Evolutionary conservation across 1,140 invertebrate species (phyloP).

Genomic region (Eumeta japonica): DNA sequence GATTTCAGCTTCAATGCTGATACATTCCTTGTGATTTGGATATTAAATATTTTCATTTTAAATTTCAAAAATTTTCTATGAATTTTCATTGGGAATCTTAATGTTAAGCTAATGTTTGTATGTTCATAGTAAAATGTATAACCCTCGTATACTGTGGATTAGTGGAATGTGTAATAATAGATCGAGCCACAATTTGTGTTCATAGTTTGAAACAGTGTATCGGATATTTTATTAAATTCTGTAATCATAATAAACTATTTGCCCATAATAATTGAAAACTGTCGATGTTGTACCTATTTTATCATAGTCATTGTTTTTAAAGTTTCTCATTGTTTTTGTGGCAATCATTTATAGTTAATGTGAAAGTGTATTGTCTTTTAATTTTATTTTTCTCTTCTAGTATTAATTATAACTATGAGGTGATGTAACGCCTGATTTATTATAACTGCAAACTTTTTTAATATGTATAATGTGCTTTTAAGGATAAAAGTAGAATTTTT

Average conservation of each 20-base stretch:
- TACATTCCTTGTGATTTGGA: background rate
- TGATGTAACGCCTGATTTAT: background rate
- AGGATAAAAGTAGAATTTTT: background rate
- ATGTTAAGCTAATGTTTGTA: slow-evolving; percentile 29
- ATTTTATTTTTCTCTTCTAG: background rate
- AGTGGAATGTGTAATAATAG: slow-evolving; percentile 37
- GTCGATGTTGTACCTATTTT: slow-evolving; percentile 15
- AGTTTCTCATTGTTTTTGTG: background rate
- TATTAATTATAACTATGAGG: background rate
- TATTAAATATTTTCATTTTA: slow-evolving; percentile 17
- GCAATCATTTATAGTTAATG: background rate
- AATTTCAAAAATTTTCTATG: slow-evolving; percentile 22
- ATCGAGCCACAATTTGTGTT: slow-evolving; percentile 51
- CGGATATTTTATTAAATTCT: slow-evolving; percentile 29
- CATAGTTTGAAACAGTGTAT: slow-evolving; percentile 43
- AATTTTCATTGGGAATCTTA: slow-evolving; percentile 31
- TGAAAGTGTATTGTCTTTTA: background rate
- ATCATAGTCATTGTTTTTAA: background rate
- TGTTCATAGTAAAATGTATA: slow-evolving; percentile 28
- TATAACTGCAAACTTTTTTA: background rate
- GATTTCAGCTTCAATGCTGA: background rate
- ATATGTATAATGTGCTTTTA: background rate
- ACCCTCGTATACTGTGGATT: slow-evolving; percentile 35
- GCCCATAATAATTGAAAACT: slow-evolving; percentile 33
- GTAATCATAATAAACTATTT: slow-evolving; percentile 45